phyloP scores from a whole-genome alignment of 2,797 vertebrate genomes.

The Onychomys arenicola region DNA sequence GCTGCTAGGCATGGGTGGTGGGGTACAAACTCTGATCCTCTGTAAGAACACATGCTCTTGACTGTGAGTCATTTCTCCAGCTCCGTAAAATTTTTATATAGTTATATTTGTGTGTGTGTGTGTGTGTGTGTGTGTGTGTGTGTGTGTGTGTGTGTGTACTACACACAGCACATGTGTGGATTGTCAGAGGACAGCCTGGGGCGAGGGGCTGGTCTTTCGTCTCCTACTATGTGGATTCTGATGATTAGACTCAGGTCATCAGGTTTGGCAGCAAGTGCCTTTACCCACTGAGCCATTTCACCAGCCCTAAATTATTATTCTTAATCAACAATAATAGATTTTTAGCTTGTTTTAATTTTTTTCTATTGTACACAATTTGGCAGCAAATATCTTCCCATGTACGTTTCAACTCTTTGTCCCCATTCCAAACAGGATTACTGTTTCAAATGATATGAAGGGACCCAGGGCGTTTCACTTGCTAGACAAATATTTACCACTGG shows the following conservation, averaged over 20 bases:
- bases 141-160: neutral
- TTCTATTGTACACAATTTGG: slow-evolving; percentile 25
- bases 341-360: slow-evolving; percentile 8
- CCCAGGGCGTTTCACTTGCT: neutral
- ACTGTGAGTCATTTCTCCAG: no score
- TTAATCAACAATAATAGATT: slow-evolving; percentile 7
- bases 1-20: no score
- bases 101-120: neutral
- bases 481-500: neutral
- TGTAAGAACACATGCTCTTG: no score
- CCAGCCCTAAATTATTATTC: slow-evolving; percentile 32
- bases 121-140: neutral
- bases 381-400: neutral
- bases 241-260: no score
- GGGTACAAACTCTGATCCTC: no score
- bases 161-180: neutral
- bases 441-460: neutral
- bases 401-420: neutral
- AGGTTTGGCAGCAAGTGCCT: neutral
- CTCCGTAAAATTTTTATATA: no score
- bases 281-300: neutral
- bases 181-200: neutral
- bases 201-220: neutral
- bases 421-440: slow-evolving; percentile 43
- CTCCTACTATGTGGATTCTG: neutral